A percentile compares a stretch with the other conserved stretches of the same genome.
Conservation (phyloP, 2,888 invertebrate genomes). For the Epirrhoe tristata region DNA sequence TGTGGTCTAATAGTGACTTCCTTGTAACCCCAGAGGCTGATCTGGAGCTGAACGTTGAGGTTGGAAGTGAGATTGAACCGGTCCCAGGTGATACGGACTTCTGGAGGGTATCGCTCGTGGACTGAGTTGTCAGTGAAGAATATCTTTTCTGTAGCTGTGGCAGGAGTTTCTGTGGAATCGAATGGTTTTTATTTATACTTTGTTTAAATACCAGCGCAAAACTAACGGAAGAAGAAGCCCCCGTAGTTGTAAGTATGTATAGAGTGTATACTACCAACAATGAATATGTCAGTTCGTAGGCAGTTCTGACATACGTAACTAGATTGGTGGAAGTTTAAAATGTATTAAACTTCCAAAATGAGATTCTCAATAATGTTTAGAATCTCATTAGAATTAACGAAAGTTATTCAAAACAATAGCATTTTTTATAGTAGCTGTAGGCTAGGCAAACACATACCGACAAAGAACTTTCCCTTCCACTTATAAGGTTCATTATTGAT, state of each 20-base stretch:
- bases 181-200: background rate
- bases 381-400: too few relatives aligned
- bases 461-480: conserved; percentile 96
- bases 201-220: too few relatives aligned
- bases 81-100: conserved; percentile 93
- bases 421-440: too few relatives aligned
- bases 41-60: conserved; percentile 90
- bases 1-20: conserved; percentile 93
- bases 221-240: too few relatives aligned
- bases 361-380: too few relatives aligned
- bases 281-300: too few relatives aligned
- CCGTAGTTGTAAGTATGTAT: too few relatives aligned
- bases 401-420: too few relatives aligned
- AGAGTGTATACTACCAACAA: too few relatives aligned
- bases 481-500: conserved; percentile 93
- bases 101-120: conserved; percentile 89
- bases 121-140: conserved; percentile 91
- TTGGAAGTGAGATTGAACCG: conserved; percentile 94
- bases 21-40: conserved; percentile 95
- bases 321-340: too few relatives aligned
- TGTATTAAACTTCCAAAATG: too few relatives aligned
- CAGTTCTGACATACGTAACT: too few relatives aligned
- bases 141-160: conserved; percentile 93
- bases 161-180: conserved; percentile 90
- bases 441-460: conserved; percentile 87